A percentile compares a stretch with the other conserved stretches of the same genome.
These are phyloP conservation scores for Melanostigma gelatinosum DNA, from an alignment of 2,113 vertebrate species.

Conservation along the genomic window DNA sequence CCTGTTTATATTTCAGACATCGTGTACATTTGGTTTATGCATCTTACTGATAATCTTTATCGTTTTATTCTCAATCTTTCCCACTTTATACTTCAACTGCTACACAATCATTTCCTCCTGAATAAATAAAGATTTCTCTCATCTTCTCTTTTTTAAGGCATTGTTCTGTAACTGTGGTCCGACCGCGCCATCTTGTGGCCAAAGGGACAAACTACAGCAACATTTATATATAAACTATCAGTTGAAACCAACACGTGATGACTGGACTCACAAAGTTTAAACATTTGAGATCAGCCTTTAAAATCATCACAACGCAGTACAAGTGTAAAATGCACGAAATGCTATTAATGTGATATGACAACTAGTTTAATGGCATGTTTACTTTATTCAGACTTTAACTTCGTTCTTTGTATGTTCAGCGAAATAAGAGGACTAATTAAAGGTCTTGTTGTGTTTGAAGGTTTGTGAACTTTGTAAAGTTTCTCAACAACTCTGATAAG, in stretches of 20 bases:
- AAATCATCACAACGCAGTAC: not conserved
- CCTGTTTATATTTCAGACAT: too few species aligned
- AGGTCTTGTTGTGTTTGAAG: not conserved
- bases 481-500: not conserved
- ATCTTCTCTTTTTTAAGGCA: not conserved
- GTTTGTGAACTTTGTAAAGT: constrained; percentile 5
- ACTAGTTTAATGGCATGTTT: too few species aligned
- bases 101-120: too few species aligned
- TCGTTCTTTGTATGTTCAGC: not conserved
- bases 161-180: too few species aligned
- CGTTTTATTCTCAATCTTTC: too few species aligned
- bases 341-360: too few species aligned
- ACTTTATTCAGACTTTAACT: not conserved
- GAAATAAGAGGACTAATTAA: not conserved
- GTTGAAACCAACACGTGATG: constrained; percentile 5
- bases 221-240: not conserved
- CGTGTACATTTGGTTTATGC: too few species aligned
- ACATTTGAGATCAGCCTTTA: too few species aligned
- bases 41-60: too few species aligned
- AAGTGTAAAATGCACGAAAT: not conserved
- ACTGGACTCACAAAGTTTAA: not conserved
- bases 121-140: too few species aligned
- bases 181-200: constrained; percentile 25
- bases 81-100: too few species aligned
- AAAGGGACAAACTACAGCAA: not conserved